phyloP scores from a whole-genome alignment of 1,140 invertebrate genomes.

The Stegodyphus dumicola region DNA sequence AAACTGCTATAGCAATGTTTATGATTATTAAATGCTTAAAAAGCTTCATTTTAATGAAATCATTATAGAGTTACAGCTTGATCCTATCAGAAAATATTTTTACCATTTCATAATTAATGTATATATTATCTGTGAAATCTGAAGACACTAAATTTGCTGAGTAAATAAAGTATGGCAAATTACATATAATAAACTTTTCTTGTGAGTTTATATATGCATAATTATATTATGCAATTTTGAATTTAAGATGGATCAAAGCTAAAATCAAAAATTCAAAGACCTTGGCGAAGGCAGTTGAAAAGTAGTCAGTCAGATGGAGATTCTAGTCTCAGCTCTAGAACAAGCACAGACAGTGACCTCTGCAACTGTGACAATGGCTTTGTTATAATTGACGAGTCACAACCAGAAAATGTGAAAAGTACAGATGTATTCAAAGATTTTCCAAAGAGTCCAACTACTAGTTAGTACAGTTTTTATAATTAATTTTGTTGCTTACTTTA shows the following conservation, averaged over 20 bases:
- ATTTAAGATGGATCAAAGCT: conserved; percentile 34
- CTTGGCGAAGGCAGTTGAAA: conserved; percentile 49
- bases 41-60: no score
- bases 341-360: conserved; percentile 24
- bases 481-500: neutral
- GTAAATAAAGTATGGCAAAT: neutral
- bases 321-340: conserved; percentile 37
- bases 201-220: neutral
- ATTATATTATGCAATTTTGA: neutral
- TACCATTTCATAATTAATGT: no score
- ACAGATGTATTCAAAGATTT: conserved; percentile 13
- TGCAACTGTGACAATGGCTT: conserved; percentile 59
- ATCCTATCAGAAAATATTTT: no score
- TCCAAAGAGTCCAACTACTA: conserved; percentile 13
- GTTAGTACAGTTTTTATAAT: neutral
- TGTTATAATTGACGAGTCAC: conserved; percentile 40
- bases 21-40: no score
- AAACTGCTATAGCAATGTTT: no score
- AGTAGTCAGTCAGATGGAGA: conserved; percentile 52
- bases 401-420: neutral
- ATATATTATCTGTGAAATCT: no score
- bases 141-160: neutral
- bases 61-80: no score
- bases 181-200: neutral
- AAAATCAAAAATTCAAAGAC: conserved; percentile 35